These are phyloP conservation scores for Loxodonta africana DNA, from an alignment of 2,113 vertebrate genomes.

Conservation along the genomic window DNA sequence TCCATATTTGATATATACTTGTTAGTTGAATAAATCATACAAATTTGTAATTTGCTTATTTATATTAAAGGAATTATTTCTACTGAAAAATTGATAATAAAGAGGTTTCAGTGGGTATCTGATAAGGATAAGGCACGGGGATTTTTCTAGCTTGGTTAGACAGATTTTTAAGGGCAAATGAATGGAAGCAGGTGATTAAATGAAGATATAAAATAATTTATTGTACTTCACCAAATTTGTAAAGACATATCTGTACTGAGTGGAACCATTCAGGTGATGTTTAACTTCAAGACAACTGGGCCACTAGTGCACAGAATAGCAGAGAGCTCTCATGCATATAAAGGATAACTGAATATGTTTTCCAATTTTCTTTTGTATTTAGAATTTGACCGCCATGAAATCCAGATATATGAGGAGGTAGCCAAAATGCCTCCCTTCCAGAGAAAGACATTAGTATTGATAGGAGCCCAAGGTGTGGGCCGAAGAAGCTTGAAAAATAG, in stretches of 20 bases:
- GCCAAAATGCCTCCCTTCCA: slow-evolving; percentile 99
- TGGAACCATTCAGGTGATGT: background rate
- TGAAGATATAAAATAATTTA: slow-evolving; percentile 51
- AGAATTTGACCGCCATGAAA: slow-evolving; percentile 99
- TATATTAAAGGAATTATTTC: slow-evolving; percentile 40
- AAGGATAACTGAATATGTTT: slow-evolving; percentile 41
- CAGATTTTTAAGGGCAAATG: slow-evolving; percentile 31
- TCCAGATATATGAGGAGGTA: slow-evolving; percentile 99
- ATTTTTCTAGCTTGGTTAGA: slow-evolving; percentile 31
- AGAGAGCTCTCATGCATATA: background rate
- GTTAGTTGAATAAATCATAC: background rate
- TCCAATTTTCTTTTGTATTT: slow-evolving; percentile 65
- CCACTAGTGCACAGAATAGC: background rate
- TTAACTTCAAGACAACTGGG: slow-evolving; percentile 21
- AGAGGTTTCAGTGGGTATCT: background rate
- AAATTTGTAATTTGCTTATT: slow-evolving; percentile 24
- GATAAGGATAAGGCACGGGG: background rate
- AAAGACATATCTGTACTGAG: background rate
- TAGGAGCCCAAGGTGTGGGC: slow-evolving; percentile 98
- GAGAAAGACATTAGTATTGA: slow-evolving; percentile 97
- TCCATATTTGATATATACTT: background rate
- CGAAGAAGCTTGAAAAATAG: slow-evolving; percentile 98
- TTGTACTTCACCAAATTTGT: slow-evolving; percentile 53
- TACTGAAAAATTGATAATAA: slow-evolving; percentile 23
- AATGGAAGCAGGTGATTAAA: slow-evolving; percentile 49